A percentile compares a stretch with the other conserved stretches of the same genome.
Evolutionary conservation across 2,797 vertebrate species (phyloP).

Genomic region (Semaprochilodus insignis): DNA sequence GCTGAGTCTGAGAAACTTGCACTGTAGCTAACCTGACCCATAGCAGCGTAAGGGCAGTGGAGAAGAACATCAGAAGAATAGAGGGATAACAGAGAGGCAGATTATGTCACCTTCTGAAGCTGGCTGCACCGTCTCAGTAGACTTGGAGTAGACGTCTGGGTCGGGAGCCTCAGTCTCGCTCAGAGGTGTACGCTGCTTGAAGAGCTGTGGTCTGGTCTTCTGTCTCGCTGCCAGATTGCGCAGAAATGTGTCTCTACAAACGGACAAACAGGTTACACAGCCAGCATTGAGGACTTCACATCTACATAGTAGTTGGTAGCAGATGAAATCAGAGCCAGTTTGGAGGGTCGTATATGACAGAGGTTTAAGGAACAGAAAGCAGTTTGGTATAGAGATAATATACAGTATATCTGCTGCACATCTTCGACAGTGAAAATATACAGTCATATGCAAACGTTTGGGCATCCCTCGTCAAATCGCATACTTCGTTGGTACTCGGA

Average conservation of each 20-base stretch:
- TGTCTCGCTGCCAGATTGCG: constrained; percentile 87
- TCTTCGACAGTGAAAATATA: too few relatives aligned
- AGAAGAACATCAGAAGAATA: constrained; percentile 14
- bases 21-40: constrained; percentile 13
- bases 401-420: too few relatives aligned
- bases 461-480: too few relatives aligned
- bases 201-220: constrained; percentile 63
- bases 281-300: background rate
- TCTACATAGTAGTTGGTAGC: too few relatives aligned
- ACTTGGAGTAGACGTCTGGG: constrained; percentile 3
- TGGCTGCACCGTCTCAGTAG: constrained; percentile 34
- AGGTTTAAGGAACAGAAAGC: too few relatives aligned
- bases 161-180: constrained; percentile 11
- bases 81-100: constrained; percentile 6
- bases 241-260: constrained; percentile 87
- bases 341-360: too few relatives aligned
- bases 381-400: too few relatives aligned
- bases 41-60: background rate
- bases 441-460: too few relatives aligned
- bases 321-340: too few relatives aligned
- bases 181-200: constrained; percentile 22
- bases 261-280: background rate
- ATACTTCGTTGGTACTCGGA: too few relatives aligned
- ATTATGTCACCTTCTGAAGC: constrained; percentile 37
- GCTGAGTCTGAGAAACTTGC: too few relatives aligned